Evolutionary conservation across 2,888 invertebrate species (phyloP), one percentile per base, ranked within the genome.

Genomic region (Drosophila meridionalis): DNA sequence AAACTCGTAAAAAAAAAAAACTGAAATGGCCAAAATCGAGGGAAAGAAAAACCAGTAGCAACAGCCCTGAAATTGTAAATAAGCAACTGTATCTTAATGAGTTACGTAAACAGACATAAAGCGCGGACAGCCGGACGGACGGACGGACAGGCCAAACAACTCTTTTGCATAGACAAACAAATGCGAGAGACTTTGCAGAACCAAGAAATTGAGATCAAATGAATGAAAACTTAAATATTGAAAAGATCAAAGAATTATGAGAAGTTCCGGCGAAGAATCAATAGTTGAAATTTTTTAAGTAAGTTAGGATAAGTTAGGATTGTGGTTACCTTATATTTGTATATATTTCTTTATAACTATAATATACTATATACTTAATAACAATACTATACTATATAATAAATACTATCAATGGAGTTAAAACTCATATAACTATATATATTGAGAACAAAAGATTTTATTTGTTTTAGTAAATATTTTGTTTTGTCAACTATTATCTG

Each of bases 41-140:
- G 20, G 20, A 76, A 50, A 50, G 28, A 52, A 52, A 73, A 61
- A 82, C 83, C 87, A 88, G 83, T 83, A 83, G 83, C 87, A 66
- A 52, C 57, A 78, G 58, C 75, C 79, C 75, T 69, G 56, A 66
- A 83, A 83, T 69, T 56, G 60, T 69, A 73, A 76, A 83, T 58
- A 50, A 69, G 68, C 68, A 75, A 50, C 67, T 53, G 48, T 56
- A 60, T 86, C 73, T 28, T 83, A 80, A 88, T 83, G 43, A 53
- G 9, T 64, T 20, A 34, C 8, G 66, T 56, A 80, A 83, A 88
- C 62, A 79, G 30, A 59, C 38, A 48, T 42, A 53, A 14, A 14
- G 5, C 28, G 9, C 50, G 20, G 34, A 52, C 38, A 28, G 20
- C 12, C 32, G 3, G n/a, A 32, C 53, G 1, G n/a, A 32, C 34